Evolutionary conservation across 1,140 invertebrate species (phyloP), one percentile per base, ranked within the genome.

Genomic region (Mycetomoellerius zeteki): DNA sequence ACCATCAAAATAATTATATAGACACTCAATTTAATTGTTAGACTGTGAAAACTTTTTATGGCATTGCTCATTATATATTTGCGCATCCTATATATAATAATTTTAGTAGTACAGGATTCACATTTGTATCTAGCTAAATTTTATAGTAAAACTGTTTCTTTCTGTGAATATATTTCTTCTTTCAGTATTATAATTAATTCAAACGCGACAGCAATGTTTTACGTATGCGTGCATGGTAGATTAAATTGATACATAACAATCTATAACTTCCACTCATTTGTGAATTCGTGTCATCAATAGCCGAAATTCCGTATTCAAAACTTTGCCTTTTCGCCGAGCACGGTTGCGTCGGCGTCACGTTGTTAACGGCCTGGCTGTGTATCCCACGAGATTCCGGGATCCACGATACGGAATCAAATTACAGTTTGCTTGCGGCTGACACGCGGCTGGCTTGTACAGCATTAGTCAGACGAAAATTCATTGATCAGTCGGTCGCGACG

Each of bases 401-500:
- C 56, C 54, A 58, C 80, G 69, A 84, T 75, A 60, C 80, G 43
- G 56, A 75, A 84, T 84, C 80, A 75, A 84, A 75, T 84, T 84
- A 84, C 80, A 84, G 80, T 84, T 84, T 84, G 80, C 80, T 84
- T 84, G 58, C 62, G 82, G 73, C 82, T 78, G 82, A 77, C 75
- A 54, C 21, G 62, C 73, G 75, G 73, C 62, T 85, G 47, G 73
- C 75, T 85, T 64, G 75, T 78, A 78, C 52, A 30, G 75, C 73
- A 82, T 86, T 82, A 81, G 54, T 82, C 78, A 72, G 64, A 86
- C 24, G 85, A 86, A 86, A 86, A 71, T 86, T 86, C 78, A 86
- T 86, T 86, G 85, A 86, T 82, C 85, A 81, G 37, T 62, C 77
- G 65, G 78, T 62, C 37, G 56, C 64, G 77, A 82, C 84, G 75